Conservation (phyloP, 2,113 vertebrate genomes). For the Numida meleagris region DNA sequence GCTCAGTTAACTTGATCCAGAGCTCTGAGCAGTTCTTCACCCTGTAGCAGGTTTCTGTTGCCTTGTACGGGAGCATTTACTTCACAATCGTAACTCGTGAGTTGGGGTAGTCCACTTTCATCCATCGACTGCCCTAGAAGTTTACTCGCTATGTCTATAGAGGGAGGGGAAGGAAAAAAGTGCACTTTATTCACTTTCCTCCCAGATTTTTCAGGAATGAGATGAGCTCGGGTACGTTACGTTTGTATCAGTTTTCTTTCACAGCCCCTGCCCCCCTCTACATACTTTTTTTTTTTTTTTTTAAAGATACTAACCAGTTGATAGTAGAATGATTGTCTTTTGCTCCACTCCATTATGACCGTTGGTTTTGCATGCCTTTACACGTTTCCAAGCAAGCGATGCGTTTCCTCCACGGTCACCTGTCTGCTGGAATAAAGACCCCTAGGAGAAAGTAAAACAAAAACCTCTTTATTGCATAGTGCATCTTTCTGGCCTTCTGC, state of each 20-base stretch:
- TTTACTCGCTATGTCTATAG: conserved; percentile 91
- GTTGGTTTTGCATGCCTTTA: conserved; percentile 83
- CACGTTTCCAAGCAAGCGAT: conserved; percentile 87
- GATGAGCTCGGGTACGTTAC: neutral
- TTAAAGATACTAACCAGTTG: conserved; percentile 84
- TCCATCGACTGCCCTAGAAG: conserved; percentile 90
- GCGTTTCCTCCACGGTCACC: conserved; percentile 74
- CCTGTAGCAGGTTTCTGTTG: conserved; percentile 92
- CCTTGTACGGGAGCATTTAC: conserved; percentile 93
- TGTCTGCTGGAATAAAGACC: conserved; percentile 79
- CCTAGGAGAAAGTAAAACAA: conserved; percentile 73
- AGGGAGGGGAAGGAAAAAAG: conserved; percentile 48
- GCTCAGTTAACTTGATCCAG: conserved; percentile 96
- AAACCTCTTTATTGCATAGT: neutral
- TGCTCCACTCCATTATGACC: conserved; percentile 77
- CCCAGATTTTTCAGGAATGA: neutral
- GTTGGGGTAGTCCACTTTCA: conserved; percentile 86
- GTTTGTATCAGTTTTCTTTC: neutral
- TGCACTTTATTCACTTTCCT: conserved; percentile 45
- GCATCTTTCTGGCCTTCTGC: neutral
- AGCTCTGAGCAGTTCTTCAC: conserved; percentile 93
- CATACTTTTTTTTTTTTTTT: neutral
- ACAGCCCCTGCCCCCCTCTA: neutral
- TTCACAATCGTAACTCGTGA: conserved; percentile 95
- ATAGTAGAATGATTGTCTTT: conserved; percentile 89